Percentiles rank a stretch among this genome's conserved stretches.
phyloP scores from a whole-genome alignment of 2,888 invertebrate genomes.

The Argyresthia albistria region DNA sequence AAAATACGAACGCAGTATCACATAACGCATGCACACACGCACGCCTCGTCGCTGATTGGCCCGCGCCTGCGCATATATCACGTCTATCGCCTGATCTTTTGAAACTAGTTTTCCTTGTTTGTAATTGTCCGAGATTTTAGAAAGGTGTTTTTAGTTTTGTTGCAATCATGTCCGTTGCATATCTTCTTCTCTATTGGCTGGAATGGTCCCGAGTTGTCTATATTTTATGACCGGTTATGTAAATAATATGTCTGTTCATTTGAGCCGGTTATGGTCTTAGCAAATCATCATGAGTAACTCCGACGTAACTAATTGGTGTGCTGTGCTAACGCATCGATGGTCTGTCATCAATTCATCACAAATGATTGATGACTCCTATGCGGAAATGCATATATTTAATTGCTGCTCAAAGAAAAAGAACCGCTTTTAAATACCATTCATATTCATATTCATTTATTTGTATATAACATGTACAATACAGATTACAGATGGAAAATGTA shows the following conservation, averaged over 20 bases:
- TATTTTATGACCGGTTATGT: slow-evolving; percentile 7
- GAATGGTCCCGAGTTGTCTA: background rate
- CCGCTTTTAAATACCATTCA: too few relatives aligned
- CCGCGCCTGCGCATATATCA: slow-evolving; percentile 38
- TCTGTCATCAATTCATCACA: too few relatives aligned
- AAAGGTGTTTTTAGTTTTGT: slow-evolving; percentile 42
- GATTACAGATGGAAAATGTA: too few relatives aligned
- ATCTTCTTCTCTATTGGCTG: background rate
- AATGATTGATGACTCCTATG: too few relatives aligned
- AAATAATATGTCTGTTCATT: slow-evolving; percentile 1
- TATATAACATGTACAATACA: too few relatives aligned
- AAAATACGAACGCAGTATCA: slow-evolving; percentile 7
- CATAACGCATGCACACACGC: slow-evolving; percentile 22
- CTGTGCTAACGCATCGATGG: too few relatives aligned
- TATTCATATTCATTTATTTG: too few relatives aligned
- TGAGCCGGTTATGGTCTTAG: background rate
- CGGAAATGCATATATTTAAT: too few relatives aligned
- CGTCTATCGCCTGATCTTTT: slow-evolving; percentile 30
- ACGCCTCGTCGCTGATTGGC: slow-evolving; percentile 25
- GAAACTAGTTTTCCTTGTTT: slow-evolving; percentile 43
- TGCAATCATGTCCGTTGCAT: slow-evolving; percentile 11
- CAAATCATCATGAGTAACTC: too few relatives aligned
- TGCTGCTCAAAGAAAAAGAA: too few relatives aligned
- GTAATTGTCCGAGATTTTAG: slow-evolving; percentile 65
- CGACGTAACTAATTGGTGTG: too few relatives aligned